phyloP scores from a whole-genome alignment of 2,113 vertebrate genomes.

The Mixornis gularis region DNA sequence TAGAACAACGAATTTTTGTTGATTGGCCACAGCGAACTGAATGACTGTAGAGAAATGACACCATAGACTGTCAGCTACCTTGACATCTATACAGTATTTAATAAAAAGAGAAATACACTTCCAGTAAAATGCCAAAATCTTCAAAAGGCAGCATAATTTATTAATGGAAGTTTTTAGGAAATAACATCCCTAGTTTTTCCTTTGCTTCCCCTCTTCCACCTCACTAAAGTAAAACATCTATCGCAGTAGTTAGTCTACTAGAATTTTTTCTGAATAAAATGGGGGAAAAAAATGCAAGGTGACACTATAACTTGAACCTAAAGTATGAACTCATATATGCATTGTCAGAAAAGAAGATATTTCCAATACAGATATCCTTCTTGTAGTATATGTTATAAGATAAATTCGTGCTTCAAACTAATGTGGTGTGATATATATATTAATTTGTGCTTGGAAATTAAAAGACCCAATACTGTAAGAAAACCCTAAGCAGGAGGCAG shows the following conservation, averaged over 20 bases:
- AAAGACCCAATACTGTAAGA: no score
- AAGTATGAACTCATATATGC: background rate
- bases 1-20: slow-evolving; percentile 80
- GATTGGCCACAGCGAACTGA: slow-evolving; percentile 92
- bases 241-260: background rate
- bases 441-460: no score
- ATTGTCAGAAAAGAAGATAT: background rate
- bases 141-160: background rate
- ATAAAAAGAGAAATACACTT: background rate
- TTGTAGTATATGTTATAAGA: no score
- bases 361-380: background rate
- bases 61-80: background rate
- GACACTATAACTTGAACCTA: background rate
- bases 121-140: background rate
- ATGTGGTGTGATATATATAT: no score
- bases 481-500: no score
- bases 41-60: slow-evolving; percentile 75
- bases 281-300: background rate
- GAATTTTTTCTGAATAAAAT: background rate
- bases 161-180: background rate
- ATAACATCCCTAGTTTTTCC: background rate
- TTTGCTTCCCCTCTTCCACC: background rate
- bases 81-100: background rate
- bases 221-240: background rate
- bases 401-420: no score